Percentiles rank a stretch among this genome's conserved stretches.
Evolutionary conservation across 2,113 vertebrate species (phyloP).

Genomic region (Grus americana): DNA sequence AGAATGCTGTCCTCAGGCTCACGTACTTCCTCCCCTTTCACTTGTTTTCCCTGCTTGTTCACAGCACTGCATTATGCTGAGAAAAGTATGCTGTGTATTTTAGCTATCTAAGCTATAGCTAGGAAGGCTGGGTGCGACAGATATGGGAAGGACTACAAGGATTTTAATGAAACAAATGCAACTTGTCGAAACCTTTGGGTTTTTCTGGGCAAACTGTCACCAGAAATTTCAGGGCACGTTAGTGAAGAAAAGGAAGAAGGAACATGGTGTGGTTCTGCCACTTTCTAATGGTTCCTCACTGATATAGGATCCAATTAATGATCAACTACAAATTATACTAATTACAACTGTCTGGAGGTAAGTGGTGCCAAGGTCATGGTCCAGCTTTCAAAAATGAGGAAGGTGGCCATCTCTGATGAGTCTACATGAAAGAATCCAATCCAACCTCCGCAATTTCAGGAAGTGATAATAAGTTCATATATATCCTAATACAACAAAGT

Average conservation of each 20-base stretch:
- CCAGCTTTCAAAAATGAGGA: background rate
- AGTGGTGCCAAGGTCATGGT: background rate
- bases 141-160: background rate
- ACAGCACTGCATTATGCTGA: background rate
- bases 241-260: background rate
- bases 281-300: background rate
- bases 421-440: background rate
- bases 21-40: background rate
- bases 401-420: background rate
- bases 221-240: background rate
- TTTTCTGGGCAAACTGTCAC: background rate
- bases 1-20: background rate
- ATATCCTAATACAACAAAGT: background rate
- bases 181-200: background rate
- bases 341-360: background rate
- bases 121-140: background rate
- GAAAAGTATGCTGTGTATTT: background rate
- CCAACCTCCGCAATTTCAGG: background rate
- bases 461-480: background rate
- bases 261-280: background rate
- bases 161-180: background rate
- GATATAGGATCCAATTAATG: background rate
- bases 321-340: background rate
- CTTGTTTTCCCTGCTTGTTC: background rate
- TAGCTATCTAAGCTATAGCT: background rate